A percentile compares a stretch with the other conserved stretches of the same genome.
These are phyloP conservation scores for Nemurella pictetii DNA, from an alignment of 2,888 invertebrate genomes.

Conservation along the genomic window DNA sequence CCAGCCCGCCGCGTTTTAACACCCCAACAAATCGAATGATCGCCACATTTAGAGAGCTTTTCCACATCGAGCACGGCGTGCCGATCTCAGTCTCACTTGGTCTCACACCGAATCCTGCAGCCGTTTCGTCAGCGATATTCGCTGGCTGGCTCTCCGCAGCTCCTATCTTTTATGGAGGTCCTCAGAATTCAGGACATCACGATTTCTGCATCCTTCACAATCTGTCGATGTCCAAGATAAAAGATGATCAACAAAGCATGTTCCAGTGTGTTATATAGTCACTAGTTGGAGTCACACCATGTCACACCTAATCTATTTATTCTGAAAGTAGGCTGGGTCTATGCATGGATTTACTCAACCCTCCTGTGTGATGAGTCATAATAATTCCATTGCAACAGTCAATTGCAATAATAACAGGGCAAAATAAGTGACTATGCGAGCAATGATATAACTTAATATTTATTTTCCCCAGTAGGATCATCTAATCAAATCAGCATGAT, in stretches of 20 bases:
- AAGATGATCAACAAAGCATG: neutral
- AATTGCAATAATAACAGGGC: neutral
- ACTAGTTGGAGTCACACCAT: too few relatives aligned
- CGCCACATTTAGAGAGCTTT: neutral
- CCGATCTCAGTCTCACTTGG: neutral
- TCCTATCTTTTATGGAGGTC: neutral
- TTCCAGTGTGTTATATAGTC: neutral
- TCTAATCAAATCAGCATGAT: neutral
- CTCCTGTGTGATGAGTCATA: neutral
- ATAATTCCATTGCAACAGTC: neutral
- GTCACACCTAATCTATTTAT: too few relatives aligned
- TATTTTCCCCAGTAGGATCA: neutral
- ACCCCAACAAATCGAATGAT: neutral
- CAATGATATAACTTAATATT: neutral
- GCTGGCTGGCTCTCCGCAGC: too few relatives aligned
- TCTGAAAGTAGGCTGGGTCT: too few relatives aligned
- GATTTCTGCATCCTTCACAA: neutral
- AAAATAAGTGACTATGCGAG: neutral
- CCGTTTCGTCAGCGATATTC: neutral
- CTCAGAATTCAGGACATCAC: neutral
- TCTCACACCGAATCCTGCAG: too few relatives aligned
- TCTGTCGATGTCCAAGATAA: neutral
- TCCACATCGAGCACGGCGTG: neutral
- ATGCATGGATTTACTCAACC: neutral
- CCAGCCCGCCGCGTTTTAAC: neutral